These are phyloP conservation scores for Ephydatia muelleri DNA, from an alignment of 37 sponge, comb jelly and placozoan species.

Conservation along the genomic window DNA sequence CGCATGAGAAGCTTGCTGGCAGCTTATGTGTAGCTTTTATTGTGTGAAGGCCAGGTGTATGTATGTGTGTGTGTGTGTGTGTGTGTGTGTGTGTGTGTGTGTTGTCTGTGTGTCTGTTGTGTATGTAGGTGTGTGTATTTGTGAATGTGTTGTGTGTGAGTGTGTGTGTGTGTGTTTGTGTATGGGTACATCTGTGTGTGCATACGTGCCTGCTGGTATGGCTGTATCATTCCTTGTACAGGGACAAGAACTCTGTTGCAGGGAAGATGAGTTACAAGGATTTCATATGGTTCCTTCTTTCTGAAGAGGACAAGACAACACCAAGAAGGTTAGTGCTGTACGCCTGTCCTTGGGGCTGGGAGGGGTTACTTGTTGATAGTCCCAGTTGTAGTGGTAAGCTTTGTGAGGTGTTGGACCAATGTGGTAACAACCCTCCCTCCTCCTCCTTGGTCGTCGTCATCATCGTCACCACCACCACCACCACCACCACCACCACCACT, in stretches of 20 bases:
- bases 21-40: neutral
- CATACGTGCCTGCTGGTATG: neutral
- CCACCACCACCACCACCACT: neutral
- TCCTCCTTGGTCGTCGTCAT: neutral
- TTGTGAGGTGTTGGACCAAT: too few species aligned
- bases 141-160: too few species aligned
- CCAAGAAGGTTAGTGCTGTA: slow-evolving; percentile 80
- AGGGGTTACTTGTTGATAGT: too few species aligned
- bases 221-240: slow-evolving; percentile 1
- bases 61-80: slow-evolving; percentile 1
- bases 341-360: too few species aligned
- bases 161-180: too few species aligned
- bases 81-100: too few species aligned
- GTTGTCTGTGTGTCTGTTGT: too few species aligned
- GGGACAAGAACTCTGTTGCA: slow-evolving; percentile 27
- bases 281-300: slow-evolving; percentile 94
- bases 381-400: neutral
- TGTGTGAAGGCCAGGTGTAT: neutral
- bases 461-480: neutral
- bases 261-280: slow-evolving; percentile 87
- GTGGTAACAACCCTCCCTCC: neutral
- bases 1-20: too few species aligned
- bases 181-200: too few species aligned
- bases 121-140: too few species aligned
- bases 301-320: slow-evolving; percentile 97